Base-by-base conservation (phyloP, 2,888 invertebrate genomes). In the Lithophane ornitopus region DNA sequence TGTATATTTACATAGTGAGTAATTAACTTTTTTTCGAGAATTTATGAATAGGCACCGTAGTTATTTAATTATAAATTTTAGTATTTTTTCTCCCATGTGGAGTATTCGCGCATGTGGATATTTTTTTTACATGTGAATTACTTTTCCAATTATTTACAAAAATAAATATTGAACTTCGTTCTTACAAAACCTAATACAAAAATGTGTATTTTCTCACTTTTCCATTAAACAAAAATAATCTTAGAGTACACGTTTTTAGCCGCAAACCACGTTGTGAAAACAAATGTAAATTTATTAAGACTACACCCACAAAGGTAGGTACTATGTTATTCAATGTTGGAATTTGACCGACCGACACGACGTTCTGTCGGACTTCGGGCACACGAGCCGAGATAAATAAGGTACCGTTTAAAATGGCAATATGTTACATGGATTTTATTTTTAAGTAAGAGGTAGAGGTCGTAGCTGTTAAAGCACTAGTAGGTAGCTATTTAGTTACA, bases 311-410 rank as follows among this genome's bases (percentile, higher is more conserved):
- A 56, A 63, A 22, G 9, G 14, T 67, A 26, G 4, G 8, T 8
- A 67, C 39, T 49, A 69, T 62, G 52, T 81, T 80, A 67, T 69
- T 74, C 75, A 67, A 54, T 72, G 75, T 76, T 28, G 85, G 89
- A 89, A 91, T 88, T 85, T 86, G 82, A 86, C 85, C 88, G 84
- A 88, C 87, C 88, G 84, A 88, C 87, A 86, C 82, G 88, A 70
- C 41, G 56, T 66, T 81, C 65, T 75, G 86, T 87, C 88, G 87
- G 88, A 87, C 84, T 80, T 80, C 78, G 81, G 79, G 61, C 76
- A 80, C 82, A 85, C 85, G 82, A 84, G 81, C 81, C 87, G 81
- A 78, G 62, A n/a, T 61, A 56, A n/a, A n/a, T 76, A 76, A 82
- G 54, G 78, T 46, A 8, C 0, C 11, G 71, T 77, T 70, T 59